These are phyloP conservation scores for Drosophila pseudoobscura DNA, from an alignment of 1,140 invertebrate genomes.

Conservation along the genomic window DNA sequence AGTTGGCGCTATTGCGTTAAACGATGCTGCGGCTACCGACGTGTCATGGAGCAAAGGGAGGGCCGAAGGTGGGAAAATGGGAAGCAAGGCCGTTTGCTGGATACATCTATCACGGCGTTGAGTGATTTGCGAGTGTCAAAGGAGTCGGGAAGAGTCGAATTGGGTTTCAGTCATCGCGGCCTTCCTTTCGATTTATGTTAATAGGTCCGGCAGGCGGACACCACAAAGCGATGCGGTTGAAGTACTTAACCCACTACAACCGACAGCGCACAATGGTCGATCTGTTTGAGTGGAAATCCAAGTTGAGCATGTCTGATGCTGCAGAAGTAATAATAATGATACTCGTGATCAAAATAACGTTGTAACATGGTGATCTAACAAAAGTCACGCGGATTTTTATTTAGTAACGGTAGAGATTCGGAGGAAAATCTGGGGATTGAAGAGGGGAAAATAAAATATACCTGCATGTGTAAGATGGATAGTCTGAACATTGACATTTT, in stretches of 20 bases:
- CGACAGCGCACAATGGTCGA: too few relatives aligned
- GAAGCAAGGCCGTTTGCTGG: slow-evolving; percentile 13
- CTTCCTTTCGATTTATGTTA: slow-evolving; percentile 74
- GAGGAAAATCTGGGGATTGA: too few relatives aligned
- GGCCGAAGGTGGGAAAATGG: slow-evolving; percentile 17
- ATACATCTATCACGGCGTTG: slow-evolving; percentile 71
- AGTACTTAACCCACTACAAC: slow-evolving; percentile 27
- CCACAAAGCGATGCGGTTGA: slow-evolving; percentile 50
- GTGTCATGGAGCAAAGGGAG: background rate
- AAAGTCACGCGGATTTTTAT: too few relatives aligned
- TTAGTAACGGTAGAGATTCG: too few relatives aligned
- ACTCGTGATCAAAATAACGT: too few relatives aligned
- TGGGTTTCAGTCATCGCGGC: slow-evolving; percentile 15
- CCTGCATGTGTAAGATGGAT: too few relatives aligned
- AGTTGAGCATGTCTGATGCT: too few relatives aligned
- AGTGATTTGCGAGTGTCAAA: slow-evolving; percentile 79
- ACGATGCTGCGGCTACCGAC: slow-evolving; percentile 56
- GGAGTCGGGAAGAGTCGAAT: slow-evolving; percentile 35
- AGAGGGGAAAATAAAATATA: too few relatives aligned
- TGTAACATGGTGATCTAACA: too few relatives aligned
- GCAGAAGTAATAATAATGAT: too few relatives aligned
- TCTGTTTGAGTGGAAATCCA: background rate
- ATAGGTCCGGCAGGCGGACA: slow-evolving; percentile 35
- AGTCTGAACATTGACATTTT: too few relatives aligned
- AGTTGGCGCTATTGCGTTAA: slow-evolving; percentile 78